These are phyloP conservation scores for Perdita meconis DNA, from an alignment of 2,888 invertebrate species.

Conservation along the genomic window DNA sequence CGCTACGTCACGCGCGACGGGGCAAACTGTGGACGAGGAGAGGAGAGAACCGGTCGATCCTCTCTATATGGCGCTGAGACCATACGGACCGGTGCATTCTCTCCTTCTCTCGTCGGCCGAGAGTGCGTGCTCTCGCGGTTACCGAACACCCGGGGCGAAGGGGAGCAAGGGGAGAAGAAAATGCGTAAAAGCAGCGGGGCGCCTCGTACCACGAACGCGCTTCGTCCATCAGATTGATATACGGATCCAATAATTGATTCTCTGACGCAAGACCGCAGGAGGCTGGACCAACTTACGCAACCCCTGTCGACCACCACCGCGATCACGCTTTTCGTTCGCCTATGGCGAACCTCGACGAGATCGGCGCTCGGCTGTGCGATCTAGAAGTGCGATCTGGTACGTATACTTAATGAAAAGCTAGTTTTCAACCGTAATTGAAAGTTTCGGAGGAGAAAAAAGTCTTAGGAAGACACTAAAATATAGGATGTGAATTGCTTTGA, in stretches of 20 bases:
- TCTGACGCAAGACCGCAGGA: conserved; percentile 74
- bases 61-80: conserved; percentile 63
- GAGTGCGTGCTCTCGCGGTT: conserved; percentile 36
- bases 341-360: conserved; percentile 34
- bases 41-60: conserved; percentile 64
- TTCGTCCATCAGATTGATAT: conserved; percentile 79
- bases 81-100: conserved; percentile 48
- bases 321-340: conserved; percentile 32
- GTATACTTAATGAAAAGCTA: neutral
- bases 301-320: conserved; percentile 61
- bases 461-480: no score
- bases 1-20: conserved; percentile 65
- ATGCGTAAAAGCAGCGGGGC: conserved; percentile 79
- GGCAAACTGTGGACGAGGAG: conserved; percentile 24
- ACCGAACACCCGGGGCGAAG: conserved; percentile 46
- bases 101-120: neutral
- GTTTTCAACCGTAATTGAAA: no score
- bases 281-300: conserved; percentile 76
- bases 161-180: conserved; percentile 59
- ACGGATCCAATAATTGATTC: conserved; percentile 81
- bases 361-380: neutral
- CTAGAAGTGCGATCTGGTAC: no score
- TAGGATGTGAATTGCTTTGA: no score
- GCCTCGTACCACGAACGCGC: conserved; percentile 76
- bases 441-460: no score